A percentile compares a stretch with the other conserved stretches of the same genome.
phyloP scores from a whole-genome alignment of 1,140 invertebrate species.

The Lepeophtheirus salmonis region DNA sequence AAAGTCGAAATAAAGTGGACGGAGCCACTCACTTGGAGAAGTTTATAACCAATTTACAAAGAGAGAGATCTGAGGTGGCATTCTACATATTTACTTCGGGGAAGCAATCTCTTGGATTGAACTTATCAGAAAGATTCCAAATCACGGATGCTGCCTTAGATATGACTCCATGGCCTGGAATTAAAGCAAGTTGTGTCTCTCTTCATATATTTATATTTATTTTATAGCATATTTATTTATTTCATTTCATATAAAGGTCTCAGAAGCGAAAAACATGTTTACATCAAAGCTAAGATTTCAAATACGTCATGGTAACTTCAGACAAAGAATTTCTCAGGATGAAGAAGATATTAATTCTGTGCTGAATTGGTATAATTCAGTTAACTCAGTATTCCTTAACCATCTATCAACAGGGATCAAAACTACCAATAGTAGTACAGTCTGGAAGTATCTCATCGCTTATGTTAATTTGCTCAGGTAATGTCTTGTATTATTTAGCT shows the following conservation, averaged over 20 bases:
- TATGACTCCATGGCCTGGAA: not conserved
- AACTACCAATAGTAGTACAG: not conserved
- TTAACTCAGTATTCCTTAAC: not conserved
- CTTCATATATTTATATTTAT: not conserved
- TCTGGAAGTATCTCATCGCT: slow-evolving; percentile 2
- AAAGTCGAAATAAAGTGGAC: not conserved
- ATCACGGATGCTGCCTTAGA: not conserved
- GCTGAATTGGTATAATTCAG: slow-evolving; percentile 1
- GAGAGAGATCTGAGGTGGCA: not conserved
- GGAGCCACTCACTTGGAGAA: not conserved
- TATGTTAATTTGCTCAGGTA: not conserved
- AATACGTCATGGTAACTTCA: not conserved
- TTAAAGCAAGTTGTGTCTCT: not conserved
- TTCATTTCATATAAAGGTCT: not conserved
- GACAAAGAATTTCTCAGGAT: not conserved
- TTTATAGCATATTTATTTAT: not conserved
- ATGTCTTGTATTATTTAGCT: too few species aligned
- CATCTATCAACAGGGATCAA: not conserved
- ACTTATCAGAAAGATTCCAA: slow-evolving; percentile 1
- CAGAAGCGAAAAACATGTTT: not conserved
- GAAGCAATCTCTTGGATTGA: not conserved
- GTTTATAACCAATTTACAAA: not conserved
- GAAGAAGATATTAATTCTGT: slow-evolving; percentile 6
- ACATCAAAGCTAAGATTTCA: slow-evolving; percentile 4
- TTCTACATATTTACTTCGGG: slow-evolving; percentile 3